These are phyloP conservation scores for Drosophila micromelanica DNA, from an alignment of 1,140 invertebrate genomes.

Conservation along the genomic window DNA sequence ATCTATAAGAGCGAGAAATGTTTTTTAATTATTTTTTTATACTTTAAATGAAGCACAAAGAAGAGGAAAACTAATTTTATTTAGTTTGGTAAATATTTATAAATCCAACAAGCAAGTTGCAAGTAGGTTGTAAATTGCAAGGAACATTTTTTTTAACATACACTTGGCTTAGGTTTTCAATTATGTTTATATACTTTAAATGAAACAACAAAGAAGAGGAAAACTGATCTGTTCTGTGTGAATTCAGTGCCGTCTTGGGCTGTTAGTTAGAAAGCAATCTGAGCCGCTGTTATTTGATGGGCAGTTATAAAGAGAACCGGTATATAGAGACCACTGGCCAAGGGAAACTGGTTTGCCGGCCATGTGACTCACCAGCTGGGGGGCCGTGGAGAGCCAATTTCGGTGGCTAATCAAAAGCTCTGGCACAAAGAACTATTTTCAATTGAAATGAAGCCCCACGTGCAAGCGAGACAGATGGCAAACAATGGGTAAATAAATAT, in stretches of 20 bases:
- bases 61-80: slow-evolving; percentile 13
- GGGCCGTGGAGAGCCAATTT: slow-evolving; percentile 7
- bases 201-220: neutral
- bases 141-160: too few relatives aligned
- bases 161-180: too few relatives aligned
- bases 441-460: slow-evolving; percentile 34
- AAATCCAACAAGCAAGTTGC: too few relatives aligned
- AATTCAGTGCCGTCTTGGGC: neutral
- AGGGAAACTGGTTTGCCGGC: slow-evolving; percentile 43
- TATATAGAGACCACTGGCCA: slow-evolving; percentile 12
- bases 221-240: slow-evolving; percentile 11
- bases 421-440: slow-evolving; percentile 47
- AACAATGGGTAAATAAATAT: slow-evolving; percentile 18
- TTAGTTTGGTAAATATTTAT: too few relatives aligned
- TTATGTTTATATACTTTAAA: too few relatives aligned
- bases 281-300: slow-evolving; percentile 16
- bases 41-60: too few relatives aligned
- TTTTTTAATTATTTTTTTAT: too few relatives aligned
- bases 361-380: slow-evolving; percentile 40
- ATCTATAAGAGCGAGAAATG: too few relatives aligned
- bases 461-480: slow-evolving; percentile 30
- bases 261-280: slow-evolving; percentile 37
- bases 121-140: too few relatives aligned
- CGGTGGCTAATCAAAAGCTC: slow-evolving; percentile 38
- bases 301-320: slow-evolving; percentile 32